Evolutionary conservation across 1,140 invertebrate species (phyloP).

Genomic region (Eupeodes corollae): DNA sequence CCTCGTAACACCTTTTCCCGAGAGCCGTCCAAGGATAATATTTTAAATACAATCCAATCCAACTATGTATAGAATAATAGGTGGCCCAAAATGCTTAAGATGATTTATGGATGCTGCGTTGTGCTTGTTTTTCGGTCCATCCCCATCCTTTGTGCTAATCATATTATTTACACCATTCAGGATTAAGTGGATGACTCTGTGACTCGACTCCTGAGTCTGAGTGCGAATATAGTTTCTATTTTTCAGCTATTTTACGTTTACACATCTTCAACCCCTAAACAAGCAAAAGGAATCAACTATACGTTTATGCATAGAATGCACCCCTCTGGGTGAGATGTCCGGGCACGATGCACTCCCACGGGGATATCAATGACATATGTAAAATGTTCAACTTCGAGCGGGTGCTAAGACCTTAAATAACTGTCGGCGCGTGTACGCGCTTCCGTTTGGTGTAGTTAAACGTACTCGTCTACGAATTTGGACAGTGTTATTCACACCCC

Average conservation of each 20-base stretch:
- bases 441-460: background rate
- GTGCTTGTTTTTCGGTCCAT: no score
- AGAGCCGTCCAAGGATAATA: no score
- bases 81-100: no score
- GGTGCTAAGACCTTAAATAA: conserved; percentile 23
- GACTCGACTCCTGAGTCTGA: background rate
- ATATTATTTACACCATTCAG: conserved; percentile 39
- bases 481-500: background rate
- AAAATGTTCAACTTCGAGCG: conserved; percentile 25
- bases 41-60: no score
- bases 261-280: no score
- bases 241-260: no score
- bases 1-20: no score
- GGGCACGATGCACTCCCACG: conserved; percentile 31
- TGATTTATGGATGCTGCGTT: no score
- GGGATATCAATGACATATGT: conserved; percentile 38
- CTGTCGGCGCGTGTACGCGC: conserved; percentile 21
- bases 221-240: no score
- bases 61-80: no score
- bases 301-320: no score
- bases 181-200: conserved; percentile 27
- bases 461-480: background rate
- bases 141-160: conserved; percentile 26
- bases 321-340: background rate
- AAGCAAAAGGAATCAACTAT: no score